A percentile compares a stretch with the other conserved stretches of the same genome.
Evolutionary conservation across 2,888 invertebrate genomes (phyloP).

Genomic region (Drosophila peninsularis): DNA sequence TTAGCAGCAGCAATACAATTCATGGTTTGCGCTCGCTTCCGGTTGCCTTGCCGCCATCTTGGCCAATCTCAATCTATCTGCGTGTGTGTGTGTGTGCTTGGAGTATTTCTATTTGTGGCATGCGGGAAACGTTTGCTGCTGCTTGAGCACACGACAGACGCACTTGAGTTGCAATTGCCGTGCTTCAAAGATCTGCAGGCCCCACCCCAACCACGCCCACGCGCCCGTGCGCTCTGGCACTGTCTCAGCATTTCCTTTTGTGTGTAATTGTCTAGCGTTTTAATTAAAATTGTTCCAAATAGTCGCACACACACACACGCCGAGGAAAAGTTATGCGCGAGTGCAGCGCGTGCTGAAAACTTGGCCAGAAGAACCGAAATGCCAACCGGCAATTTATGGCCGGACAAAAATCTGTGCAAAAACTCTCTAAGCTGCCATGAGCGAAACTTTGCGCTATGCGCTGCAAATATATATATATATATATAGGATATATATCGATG

Average conservation of each 20-base stretch:
- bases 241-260: conserved; percentile 33
- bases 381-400: conserved; percentile 69
- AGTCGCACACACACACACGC: conserved; percentile 42
- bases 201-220: conserved; percentile 2
- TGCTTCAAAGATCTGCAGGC: conserved; percentile 32
- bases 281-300: conserved; percentile 78
- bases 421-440: conserved; percentile 68
- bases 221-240: not conserved
- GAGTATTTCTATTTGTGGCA: conserved; percentile 61
- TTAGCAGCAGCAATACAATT: conserved; percentile 15
- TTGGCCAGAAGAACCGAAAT: conserved; percentile 59
- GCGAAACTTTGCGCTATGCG: conserved; percentile 49
- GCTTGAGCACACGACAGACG: conserved; percentile 74
- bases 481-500: conserved; percentile 32
- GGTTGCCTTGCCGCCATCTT: conserved; percentile 41
- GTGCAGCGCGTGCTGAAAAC: conserved; percentile 65
- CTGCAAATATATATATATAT: conserved; percentile 1
- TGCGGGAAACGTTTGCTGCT: conserved; percentile 50
- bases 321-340: conserved; percentile 58
- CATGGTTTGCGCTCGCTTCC: conserved; percentile 39
- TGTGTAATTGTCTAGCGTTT: conserved; percentile 76
- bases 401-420: conserved; percentile 65
- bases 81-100: conserved; percentile 12
- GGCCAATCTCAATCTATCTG: conserved; percentile 32
- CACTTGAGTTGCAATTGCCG: conserved; percentile 58